Evolutionary conservation across 1,140 invertebrate species (phyloP).

Genomic region (Zaprionus camerounensis): DNA sequence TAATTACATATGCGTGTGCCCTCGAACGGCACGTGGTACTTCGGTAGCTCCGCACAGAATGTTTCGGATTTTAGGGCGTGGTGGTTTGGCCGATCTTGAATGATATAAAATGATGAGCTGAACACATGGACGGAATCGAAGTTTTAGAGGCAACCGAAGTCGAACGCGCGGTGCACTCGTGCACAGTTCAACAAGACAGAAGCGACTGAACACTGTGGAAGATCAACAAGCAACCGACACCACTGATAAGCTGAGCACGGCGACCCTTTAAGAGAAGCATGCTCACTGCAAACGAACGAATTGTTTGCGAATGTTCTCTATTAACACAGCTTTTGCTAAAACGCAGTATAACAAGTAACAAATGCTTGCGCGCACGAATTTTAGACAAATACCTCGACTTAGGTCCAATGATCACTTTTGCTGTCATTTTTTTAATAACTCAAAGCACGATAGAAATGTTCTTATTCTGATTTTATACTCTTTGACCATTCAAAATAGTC

Average conservation of each 20-base stretch:
- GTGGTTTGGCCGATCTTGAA: slow-evolving; percentile 42
- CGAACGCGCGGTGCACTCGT: slow-evolving; percentile 7
- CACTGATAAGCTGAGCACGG: slow-evolving; percentile 22
- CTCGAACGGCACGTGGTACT: not conserved
- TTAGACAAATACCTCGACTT: too few relatives aligned
- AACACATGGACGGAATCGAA: slow-evolving; percentile 25
- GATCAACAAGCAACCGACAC: slow-evolving; percentile 1
- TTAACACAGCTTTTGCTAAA: too few relatives aligned
- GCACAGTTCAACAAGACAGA: slow-evolving; percentile 36
- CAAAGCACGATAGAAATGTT: too few relatives aligned
- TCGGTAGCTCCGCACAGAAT: not conserved
- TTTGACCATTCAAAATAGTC: too few relatives aligned
- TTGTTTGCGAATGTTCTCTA: too few relatives aligned
- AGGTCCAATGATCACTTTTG: too few relatives aligned
- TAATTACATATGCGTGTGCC: not conserved
- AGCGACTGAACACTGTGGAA: slow-evolving; percentile 27
- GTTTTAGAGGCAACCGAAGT: not conserved
- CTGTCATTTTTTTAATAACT: too few relatives aligned
- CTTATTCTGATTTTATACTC: too few relatives aligned
- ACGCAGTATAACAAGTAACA: too few relatives aligned
- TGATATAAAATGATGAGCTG: slow-evolving; percentile 2
- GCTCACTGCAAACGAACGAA: too few relatives aligned
- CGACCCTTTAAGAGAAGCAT: slow-evolving; percentile 25
- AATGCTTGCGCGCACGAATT: too few relatives aligned
- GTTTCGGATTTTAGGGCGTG: not conserved